Evolutionary conservation across 2,888 invertebrate genomes (phyloP), one percentile per base, ranked within the genome.

Genomic region (Leptinotarsa tumamoca): DNA sequence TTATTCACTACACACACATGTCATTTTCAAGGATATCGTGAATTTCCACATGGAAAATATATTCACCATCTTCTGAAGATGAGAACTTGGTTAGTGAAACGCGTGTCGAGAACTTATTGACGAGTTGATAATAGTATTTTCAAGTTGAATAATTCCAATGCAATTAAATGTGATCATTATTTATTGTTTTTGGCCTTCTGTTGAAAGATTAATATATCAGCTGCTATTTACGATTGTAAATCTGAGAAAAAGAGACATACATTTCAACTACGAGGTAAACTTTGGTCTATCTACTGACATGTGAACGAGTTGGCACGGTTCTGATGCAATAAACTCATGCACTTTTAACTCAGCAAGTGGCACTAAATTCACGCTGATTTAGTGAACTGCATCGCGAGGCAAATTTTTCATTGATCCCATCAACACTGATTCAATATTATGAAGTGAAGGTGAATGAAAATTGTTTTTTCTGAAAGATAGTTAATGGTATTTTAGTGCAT

Each of bases 251-350:
- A 56, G 56, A 50, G 33, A 68, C 67, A 69, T 69, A 56, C 56
- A 70, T 75, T 75, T 72, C 54, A 68, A 68, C 69, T 66, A 50
- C 69, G 75, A 72, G 77, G 67, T 74, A 70, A 74, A 72, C 72
- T 74, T 74, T 54, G 50, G 70, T 54, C 69, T 50, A 68, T 73
- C 75, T 63, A 72, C 78, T 73, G 77, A 79, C 79, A 79, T 72
- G 70, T 78, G 77, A 79, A 79, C 80, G 80, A 81, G 82, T 83
- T 83, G 83, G 83, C 83, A 83, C 79, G 72, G 78, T 80, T 79
- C 74, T 76, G 69, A 76, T 74, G 81, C 79, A 81, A 82, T 83
- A 83, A 83, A 83, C 83, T 82, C 82, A 82, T 80, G 76, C 80
- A 80, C 73, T 82, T 81, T 82, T 75, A 81, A 79, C 80, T 80